These are phyloP conservation scores for Melanophora roralis DNA, from an alignment of 2,888 invertebrate genomes.

Conservation along the genomic window DNA sequence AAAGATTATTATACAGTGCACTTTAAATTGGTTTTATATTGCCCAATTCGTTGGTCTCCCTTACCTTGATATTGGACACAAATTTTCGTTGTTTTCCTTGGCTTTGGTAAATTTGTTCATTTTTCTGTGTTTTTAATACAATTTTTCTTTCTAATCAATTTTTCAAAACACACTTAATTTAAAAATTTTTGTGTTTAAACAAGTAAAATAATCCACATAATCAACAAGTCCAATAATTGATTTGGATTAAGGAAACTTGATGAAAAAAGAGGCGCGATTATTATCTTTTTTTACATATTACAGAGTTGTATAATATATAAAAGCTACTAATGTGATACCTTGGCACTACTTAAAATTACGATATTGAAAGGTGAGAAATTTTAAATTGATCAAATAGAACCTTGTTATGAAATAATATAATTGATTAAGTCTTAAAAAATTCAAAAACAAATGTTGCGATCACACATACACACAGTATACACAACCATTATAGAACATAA, in stretches of 20 bases:
- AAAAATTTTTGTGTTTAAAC: constrained; percentile 4
- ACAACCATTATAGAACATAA: no score
- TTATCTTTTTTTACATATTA: constrained; percentile 24
- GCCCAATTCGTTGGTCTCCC: not conserved
- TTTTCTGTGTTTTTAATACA: constrained; percentile 58
- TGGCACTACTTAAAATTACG: no score
- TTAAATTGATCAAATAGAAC: no score
- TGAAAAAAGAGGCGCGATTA: constrained; percentile 51
- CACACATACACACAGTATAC: no score
- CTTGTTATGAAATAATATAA: no score
- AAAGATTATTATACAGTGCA: no score
- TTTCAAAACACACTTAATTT: constrained; percentile 42
- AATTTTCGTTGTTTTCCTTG: constrained; percentile 74
- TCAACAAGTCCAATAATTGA: constrained; percentile 29
- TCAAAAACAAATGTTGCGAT: no score
- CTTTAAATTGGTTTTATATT: not conserved
- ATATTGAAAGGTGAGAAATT: no score
- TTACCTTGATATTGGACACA: constrained; percentile 74
- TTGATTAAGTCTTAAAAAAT: no score
- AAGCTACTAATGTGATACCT: not conserved
- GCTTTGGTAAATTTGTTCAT: constrained; percentile 72
- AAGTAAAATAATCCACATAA: constrained; percentile 15
- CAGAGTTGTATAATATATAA: constrained; percentile 33
- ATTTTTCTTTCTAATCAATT: constrained; percentile 38
- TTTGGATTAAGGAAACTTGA: not conserved